Percentiles rank a stretch among this genome's conserved stretches.
phyloP scores from a whole-genome alignment of 2,113 vertebrate genomes.

The Herpetotheres cachinnans region DNA sequence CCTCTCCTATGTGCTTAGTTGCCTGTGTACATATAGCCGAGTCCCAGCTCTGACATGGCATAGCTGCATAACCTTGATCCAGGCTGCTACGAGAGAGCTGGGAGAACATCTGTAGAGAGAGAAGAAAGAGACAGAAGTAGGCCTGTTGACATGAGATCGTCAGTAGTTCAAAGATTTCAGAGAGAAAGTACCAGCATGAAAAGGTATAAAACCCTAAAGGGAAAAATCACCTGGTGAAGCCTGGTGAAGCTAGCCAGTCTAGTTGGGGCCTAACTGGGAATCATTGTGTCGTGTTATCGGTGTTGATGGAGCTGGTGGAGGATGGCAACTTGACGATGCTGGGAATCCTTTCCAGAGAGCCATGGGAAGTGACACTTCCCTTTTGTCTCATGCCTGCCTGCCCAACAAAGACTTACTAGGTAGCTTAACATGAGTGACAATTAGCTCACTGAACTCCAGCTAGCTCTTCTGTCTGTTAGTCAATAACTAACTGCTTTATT shows the following conservation, averaged over 20 bases:
- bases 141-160: neutral
- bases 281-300: neutral
- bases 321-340: neutral
- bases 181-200: neutral
- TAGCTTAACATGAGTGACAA: neutral
- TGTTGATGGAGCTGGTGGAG: neutral
- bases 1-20: neutral
- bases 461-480: neutral
- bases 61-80: neutral
- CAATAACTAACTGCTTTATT: neutral
- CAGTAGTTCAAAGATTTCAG: neutral
- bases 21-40: neutral
- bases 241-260: neutral
- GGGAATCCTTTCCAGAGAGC: neutral
- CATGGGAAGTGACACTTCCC: neutral
- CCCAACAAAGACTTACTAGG: neutral
- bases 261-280: neutral
- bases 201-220: neutral
- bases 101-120: neutral
- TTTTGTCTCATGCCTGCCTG: neutral
- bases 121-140: neutral
- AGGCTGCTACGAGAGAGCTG: neutral
- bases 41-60: rapidly evolving
- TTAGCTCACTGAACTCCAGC: neutral
- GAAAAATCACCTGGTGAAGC: neutral